Base-by-base conservation (phyloP, 2,888 invertebrate species). In the Parnassius orleans region DNA sequence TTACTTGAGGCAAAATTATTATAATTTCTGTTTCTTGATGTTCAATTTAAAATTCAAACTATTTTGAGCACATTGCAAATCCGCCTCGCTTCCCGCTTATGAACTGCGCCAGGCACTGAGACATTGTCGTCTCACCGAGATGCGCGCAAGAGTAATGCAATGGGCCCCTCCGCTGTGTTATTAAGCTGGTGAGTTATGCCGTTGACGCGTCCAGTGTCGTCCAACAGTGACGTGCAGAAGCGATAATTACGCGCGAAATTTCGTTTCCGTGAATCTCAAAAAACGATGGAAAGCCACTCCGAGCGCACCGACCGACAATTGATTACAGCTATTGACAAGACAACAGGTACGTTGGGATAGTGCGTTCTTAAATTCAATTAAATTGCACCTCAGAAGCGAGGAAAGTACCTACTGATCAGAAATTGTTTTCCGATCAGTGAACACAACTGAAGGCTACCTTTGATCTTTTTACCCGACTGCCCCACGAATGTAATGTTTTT, bases 121-220 rank as follows among this genome's bases (percentile, higher is more conserved):
- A 11, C 70, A 77, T 71, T 72, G 70, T 72, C 71, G 68, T 69
- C 72, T 74, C 59, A 57, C 54, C 51, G 84, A 83, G 85, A 87
- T 87, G 88, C 87, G 80, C 81, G 81, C 68, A 48, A 48, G 74
- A 80, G 76, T 76, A 77, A 79, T 76, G 78, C 72, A 74, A 69
- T 69, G 66, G 63, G 71, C 70, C 72, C 69, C 69, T 10, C 72
- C 84, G 83, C 79, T 78, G 72, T 88, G 81, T 88, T 86, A 89
- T 89, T 90, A 90, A 76, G 68, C 73, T 69, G 62, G 84, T 89
- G 88, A 90, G 81, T 88, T 88, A 89, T 86, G 82, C 85, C 84
- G 85, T 80, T 81, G 87, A 88, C 86, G 83, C 84, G 80, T 80
- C 57, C 75, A 79, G 79, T 80, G 77, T 74, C 74, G 74, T 73